Evolutionary conservation across 2,888 invertebrate species (phyloP), one percentile per base, ranked within the genome.

Genomic region (Gnatocerus cornutus): DNA sequence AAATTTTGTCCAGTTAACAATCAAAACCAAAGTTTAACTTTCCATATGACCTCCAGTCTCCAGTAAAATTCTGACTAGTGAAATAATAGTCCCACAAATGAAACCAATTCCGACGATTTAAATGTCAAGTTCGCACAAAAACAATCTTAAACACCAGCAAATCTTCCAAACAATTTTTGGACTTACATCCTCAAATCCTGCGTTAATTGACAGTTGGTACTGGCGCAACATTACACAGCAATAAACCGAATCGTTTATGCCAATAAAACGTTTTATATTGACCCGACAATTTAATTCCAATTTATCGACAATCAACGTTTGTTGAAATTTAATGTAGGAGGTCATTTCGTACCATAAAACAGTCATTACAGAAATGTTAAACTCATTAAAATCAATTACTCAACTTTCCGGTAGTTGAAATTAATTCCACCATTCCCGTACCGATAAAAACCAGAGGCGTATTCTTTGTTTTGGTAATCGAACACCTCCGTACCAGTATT

Each of bases 351-450:
- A 12, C 12, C 10, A 10, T 13, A 41, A 41, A 41, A 9, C 12
- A n/a, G 12, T 41, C 41, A 41, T 41, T 41, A 12, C 10, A 12
- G 37, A 41, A 41, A 41, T 41, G 41, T 41, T 41, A 13, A 41
- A 41, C 10, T 41, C 41, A 41, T 41, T 41, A 41, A 41, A 41
- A 12, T 12, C 41, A 41, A 41, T 41, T 41, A 41, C 41, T 41
- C 41, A 41, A 41, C n/a, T 41, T 12, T 41, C 41, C 41, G 41
- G 41, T 41, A 41, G 13, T 41, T 12, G 10, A n/a, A 41, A 12
- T n/a, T 7, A 5, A 41, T 41, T 1, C 10, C 3, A 12, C 41
- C 6, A 12, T 12, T 5, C 37, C 2, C 37, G 2, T n/a, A 37
- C 7, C 41, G n/a, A 12, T 41, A 41, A 41, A 39, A 41, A 41